Evolutionary conservation across 1,140 invertebrate genomes (phyloP).

Genomic region (Penaeus vannamei): DNA sequence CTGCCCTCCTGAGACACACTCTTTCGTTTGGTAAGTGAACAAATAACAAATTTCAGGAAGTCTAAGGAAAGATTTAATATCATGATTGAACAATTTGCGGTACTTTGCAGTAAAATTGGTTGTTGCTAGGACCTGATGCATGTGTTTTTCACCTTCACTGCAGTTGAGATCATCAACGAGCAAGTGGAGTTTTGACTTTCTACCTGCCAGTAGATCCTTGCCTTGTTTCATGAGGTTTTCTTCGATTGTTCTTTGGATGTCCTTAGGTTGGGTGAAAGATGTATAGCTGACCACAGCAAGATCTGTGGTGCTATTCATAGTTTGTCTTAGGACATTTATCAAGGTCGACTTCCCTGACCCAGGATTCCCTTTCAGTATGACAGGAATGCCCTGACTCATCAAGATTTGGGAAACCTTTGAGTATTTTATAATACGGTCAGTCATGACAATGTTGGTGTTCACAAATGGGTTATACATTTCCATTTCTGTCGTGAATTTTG

Average conservation of each 20-base stretch:
- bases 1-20: conserved; percentile 38
- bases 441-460: conserved; percentile 35
- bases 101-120: conserved; percentile 43
- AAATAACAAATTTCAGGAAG: conserved; percentile 46
- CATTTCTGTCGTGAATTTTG: conserved; percentile 16
- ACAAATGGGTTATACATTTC: conserved; percentile 30
- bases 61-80: conserved; percentile 43
- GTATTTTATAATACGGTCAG: conserved; percentile 52
- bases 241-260: conserved; percentile 50
- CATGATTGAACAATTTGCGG: conserved; percentile 41
- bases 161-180: conserved; percentile 58
- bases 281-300: conserved; percentile 37
- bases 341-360: conserved; percentile 54
- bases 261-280: conserved; percentile 36
- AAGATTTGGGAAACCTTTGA: conserved; percentile 30
- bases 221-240: conserved; percentile 52
- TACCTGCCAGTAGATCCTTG: conserved; percentile 45
- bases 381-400: conserved; percentile 55
- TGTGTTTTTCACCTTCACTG: conserved; percentile 29
- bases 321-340: conserved; percentile 47
- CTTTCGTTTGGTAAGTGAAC: conserved; percentile 47
- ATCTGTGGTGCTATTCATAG: not conserved
- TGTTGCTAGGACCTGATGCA: conserved; percentile 51
- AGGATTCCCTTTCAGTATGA: conserved; percentile 46
- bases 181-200: conserved; percentile 47